Conservation (phyloP, 2,797 vertebrate species). For the Cryptoprocta ferox region DNA sequence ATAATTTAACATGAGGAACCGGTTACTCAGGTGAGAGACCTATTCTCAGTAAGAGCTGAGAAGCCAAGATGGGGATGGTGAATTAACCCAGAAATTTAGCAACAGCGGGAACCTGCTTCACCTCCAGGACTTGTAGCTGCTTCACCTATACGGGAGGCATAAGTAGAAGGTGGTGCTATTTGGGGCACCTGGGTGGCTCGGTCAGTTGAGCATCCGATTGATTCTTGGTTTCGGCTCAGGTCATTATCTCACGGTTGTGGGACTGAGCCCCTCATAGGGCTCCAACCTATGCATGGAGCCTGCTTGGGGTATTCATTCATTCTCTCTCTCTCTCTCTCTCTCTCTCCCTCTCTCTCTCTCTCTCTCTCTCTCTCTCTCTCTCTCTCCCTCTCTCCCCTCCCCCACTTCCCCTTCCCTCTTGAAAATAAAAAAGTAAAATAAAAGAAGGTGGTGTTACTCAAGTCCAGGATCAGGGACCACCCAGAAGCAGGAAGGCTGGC, state of each 20-base stretch:
- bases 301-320: no score
- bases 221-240: no score
- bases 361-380: no score
- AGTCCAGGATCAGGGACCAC: not conserved
- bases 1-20: not conserved
- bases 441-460: not conserved
- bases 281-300: no score
- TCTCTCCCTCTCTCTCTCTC: no score
- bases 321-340: no score
- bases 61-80: not conserved
- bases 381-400: rapidly evolving
- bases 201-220: no score
- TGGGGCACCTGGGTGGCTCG: no score
- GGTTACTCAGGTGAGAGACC: not conserved
- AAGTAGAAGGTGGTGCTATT: not conserved
- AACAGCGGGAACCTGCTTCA: not conserved
- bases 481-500: slow-evolving; percentile 28
- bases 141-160: not conserved
- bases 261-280: no score
- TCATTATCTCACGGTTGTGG: no score
- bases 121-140: not conserved
- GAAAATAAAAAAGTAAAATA: no score
- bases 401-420: no score
- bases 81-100: slow-evolving; percentile 29
- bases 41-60: not conserved